phyloP scores from a whole-genome alignment of 2,113 vertebrate species.

The Agapornis roseicollis region DNA sequence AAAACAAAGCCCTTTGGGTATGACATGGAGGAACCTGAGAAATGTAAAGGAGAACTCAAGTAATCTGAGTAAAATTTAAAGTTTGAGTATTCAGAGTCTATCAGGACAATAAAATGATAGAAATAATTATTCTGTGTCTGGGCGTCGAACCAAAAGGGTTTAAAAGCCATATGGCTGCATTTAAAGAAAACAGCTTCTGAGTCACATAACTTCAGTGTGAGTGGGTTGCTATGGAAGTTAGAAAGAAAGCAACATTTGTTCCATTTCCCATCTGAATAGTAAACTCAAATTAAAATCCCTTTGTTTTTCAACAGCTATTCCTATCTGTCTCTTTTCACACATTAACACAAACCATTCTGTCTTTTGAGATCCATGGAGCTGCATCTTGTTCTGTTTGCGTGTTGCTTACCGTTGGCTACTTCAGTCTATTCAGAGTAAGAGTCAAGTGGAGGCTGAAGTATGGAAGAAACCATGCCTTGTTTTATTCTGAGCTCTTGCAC shows the following conservation, averaged over 20 bases:
- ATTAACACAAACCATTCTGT: neutral
- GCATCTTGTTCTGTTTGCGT: fast-evolving
- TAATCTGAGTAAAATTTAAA: neutral
- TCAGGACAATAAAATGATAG: conserved; percentile 3
- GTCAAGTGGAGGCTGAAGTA: neutral
- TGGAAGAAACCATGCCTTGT: neutral
- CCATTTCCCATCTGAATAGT: neutral
- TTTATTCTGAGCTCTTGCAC: neutral
- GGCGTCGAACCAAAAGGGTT: conserved; percentile 20
- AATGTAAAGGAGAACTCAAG: neutral
- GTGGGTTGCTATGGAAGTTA: conserved; percentile 55
- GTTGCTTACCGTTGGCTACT: neutral
- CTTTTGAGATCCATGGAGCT: neutral
- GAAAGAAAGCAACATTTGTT: conserved; percentile 32
- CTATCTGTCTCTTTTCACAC: neutral
- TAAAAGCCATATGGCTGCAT: conserved; percentile 57
- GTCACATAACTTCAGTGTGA: conserved; percentile 4
- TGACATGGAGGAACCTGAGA: neutral
- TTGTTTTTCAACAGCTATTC: neutral
- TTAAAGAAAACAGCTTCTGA: conserved; percentile 51
- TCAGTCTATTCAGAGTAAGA: neutral
- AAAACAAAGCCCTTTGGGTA: neutral
- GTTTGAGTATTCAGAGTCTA: neutral
- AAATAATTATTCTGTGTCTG: conserved; percentile 9
- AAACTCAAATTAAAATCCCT: neutral